These are phyloP conservation scores for Hiodon tergisus DNA, from an alignment of 2,113 vertebrate species.

Conservation along the genomic window DNA sequence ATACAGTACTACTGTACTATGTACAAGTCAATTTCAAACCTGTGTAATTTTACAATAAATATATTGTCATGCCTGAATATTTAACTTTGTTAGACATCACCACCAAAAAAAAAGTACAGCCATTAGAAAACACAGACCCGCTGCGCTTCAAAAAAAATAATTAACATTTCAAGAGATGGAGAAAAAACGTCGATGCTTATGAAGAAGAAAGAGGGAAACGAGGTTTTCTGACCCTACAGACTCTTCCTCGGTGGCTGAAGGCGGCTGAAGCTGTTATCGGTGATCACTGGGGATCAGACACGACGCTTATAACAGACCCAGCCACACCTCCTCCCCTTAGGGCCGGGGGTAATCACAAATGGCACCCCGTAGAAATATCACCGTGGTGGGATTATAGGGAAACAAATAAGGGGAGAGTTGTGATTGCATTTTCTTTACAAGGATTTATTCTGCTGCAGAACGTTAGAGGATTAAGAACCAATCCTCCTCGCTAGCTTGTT, in stretches of 20 bases:
- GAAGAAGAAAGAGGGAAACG: too few species aligned
- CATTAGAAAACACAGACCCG: conserved; percentile 47
- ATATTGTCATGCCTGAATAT: conserved; percentile 52
- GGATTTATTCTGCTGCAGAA: conserved; percentile 36
- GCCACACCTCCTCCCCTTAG: background rate
- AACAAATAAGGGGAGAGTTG: conserved; percentile 34
- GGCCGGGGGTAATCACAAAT: background rate
- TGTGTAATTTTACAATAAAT: conserved; percentile 53
- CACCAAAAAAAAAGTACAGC: conserved; percentile 25
- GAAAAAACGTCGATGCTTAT: conserved; percentile 18
- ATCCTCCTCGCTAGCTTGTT: conserved; percentile 34
- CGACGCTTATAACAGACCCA: background rate
- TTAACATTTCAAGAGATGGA: conserved; percentile 13
- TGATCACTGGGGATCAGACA: background rate
- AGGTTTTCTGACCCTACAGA: too few species aligned
- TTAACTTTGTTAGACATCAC: conserved; percentile 35
- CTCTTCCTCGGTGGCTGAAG: too few species aligned
- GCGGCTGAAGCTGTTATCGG: background rate
- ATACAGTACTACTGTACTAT: conserved; percentile 40
- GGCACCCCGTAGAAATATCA: conserved; percentile 30
- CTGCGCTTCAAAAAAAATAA: conserved; percentile 35
- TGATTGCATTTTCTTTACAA: conserved; percentile 41
- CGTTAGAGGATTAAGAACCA: conserved; percentile 43
- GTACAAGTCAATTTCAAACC: conserved; percentile 46
- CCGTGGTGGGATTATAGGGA: conserved; percentile 18